Conservation (phyloP, 2,888 invertebrate species). For the Oligia latruncula region DNA sequence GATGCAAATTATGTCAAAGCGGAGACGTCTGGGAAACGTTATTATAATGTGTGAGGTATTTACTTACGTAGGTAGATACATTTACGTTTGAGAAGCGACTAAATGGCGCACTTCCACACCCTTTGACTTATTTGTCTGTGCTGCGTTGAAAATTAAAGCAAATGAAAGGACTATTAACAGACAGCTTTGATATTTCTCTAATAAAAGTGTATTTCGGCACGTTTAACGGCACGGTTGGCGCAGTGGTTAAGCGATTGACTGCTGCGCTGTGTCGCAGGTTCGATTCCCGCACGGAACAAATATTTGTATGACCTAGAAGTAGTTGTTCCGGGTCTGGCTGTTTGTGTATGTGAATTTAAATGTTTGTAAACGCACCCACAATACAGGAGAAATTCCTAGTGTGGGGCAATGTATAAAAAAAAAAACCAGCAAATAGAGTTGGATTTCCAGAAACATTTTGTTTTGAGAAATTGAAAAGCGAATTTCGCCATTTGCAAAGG, state of each 20-base stretch:
- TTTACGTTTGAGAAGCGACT: conserved; percentile 67
- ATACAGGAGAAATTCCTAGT: too few species aligned
- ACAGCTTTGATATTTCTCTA: conserved; percentile 8
- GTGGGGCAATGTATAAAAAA: too few species aligned
- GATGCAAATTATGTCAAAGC: conserved; percentile 79
- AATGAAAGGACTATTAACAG: conserved; percentile 48
- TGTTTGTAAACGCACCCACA: too few species aligned
- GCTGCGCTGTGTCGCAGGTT: too few species aligned
- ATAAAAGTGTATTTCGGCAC: background rate
- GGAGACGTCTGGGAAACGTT: conserved; percentile 68
- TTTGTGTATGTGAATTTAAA: too few species aligned
- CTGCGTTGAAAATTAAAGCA: conserved; percentile 64
- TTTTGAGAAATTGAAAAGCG: conserved; percentile 12
- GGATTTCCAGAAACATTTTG: background rate
- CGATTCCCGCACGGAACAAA: too few species aligned
- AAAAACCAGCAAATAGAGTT: background rate
- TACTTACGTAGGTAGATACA: conserved; percentile 49
- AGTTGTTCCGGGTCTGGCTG: too few species aligned
- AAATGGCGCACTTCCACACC: conserved; percentile 62
- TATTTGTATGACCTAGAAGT: too few species aligned
- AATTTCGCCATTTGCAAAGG: conserved; percentile 4
- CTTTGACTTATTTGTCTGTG: conserved; percentile 71
- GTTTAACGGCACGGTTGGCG: too few species aligned
- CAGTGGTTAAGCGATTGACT: too few species aligned
- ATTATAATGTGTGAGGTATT: conserved; percentile 34